Evolutionary conservation across 1,140 invertebrate species (phyloP), one percentile per base, ranked within the genome.

Genomic region (Drosophila eugracilis): DNA sequence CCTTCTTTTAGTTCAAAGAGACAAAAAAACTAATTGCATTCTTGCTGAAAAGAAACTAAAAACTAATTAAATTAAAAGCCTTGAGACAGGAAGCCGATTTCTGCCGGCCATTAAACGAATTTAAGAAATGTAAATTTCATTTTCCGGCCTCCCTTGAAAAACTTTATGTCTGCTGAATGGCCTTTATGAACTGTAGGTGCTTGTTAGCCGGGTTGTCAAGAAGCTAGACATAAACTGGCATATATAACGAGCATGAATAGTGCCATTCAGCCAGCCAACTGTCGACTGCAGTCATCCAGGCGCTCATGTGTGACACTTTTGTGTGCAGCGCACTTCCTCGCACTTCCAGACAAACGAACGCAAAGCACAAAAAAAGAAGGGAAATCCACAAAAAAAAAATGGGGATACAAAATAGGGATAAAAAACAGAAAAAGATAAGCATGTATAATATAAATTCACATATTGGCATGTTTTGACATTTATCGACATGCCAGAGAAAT

Each of bases 381-480:
- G 1, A 22, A 9, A 12, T n/a, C n/a, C 9, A 26, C 3, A 44
- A 21, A 55, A n/a, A 22, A 17, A 36, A 5, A 12, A 21, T 0
- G 3, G 1, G n/a, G n/a, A n/a, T n/a, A n/a, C n/a, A n/a, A n/a
- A n/a, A 22, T 7, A 12, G 15, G 19, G 10, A 3, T 10, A 32
- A 10, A 26, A 28, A 19, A 54, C 15, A n/a, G 50, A 10, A 24
- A 12, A 24, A 30, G 9, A 45, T 17, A 19, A n/a, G 10, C 5
- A n/a, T 54, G 37, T 41, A 41, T 17, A 30, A 24, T 57, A 32
- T 12, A 53, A 34, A 52, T 44, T 42, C 26, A 5, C 15, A 53
- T 44, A 67, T 75, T 73, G 73, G 69, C 77, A 67, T 78, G 83
- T 81, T 88, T 73, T 81, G 81, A 88, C 69, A 78, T 81, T 86